Conservation (phyloP, 2,797 vertebrate species). For the Molothrus ater region DNA sequence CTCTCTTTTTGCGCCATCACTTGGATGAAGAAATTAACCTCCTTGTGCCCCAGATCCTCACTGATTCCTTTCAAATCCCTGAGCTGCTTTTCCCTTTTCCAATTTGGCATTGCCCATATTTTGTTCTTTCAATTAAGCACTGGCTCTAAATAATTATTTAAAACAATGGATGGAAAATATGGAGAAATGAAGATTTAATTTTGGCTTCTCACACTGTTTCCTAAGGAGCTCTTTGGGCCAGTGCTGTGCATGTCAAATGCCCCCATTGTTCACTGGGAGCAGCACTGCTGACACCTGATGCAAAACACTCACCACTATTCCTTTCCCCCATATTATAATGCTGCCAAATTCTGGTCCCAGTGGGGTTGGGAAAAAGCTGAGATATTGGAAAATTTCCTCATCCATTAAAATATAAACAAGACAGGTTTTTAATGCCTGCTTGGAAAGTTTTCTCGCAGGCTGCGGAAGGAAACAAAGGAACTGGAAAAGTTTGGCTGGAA, state of each 20-base stretch:
- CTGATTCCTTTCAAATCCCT: neutral
- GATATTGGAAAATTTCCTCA: neutral
- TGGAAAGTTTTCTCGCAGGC: neutral
- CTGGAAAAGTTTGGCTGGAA: neutral
- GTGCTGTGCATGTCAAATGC: accelerated
- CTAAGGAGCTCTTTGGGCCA: neutral
- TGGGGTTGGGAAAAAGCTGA: neutral
- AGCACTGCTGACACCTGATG: neutral
- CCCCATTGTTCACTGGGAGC: neutral
- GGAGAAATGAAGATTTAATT: neutral
- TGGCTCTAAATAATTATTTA: neutral
- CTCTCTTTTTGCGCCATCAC: neutral
- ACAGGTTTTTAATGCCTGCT: neutral
- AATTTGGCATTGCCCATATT: neutral
- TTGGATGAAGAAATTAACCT: neutral
- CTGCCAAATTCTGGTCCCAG: conserved; percentile 5
- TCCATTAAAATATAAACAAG: neutral
- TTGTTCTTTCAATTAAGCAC: neutral
- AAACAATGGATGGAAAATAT: neutral
- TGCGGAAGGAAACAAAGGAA: conserved; percentile 1
- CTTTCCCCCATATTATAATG: neutral
- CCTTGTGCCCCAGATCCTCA: neutral
- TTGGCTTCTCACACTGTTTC: neutral
- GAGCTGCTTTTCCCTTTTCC: neutral
- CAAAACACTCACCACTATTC: neutral